These are phyloP conservation scores for Eurystomus gularis DNA, from an alignment of 2,113 vertebrate genomes.

Conservation along the genomic window DNA sequence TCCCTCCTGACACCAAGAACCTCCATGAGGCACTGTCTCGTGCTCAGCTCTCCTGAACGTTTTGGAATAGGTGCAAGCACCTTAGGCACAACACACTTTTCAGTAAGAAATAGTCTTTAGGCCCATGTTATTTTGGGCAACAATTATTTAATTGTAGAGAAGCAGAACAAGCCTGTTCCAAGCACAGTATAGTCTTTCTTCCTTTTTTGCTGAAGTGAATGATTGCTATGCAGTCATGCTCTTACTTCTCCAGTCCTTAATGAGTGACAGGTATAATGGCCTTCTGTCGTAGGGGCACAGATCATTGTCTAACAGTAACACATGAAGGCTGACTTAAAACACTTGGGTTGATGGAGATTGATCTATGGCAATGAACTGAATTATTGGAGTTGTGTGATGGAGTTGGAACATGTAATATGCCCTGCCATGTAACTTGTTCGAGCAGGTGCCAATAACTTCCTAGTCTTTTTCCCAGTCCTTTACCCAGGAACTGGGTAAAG, in stretches of 20 bases:
- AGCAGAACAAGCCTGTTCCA: not conserved
- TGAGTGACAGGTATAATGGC: not conserved
- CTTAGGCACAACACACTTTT: rapidly evolving
- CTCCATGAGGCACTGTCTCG: rapidly evolving
- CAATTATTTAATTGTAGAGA: not conserved
- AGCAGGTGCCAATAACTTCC: not conserved
- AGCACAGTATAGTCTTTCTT: not conserved
- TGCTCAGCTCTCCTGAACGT: not conserved
- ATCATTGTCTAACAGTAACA: not conserved
- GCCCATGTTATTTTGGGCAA: not conserved
- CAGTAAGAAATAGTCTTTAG: not conserved
- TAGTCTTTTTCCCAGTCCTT: not conserved
- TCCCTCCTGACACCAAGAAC: not conserved
- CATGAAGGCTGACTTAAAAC: not conserved
- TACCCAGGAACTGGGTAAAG: not conserved
- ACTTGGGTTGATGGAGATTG: not conserved
- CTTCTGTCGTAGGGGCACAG: not conserved
- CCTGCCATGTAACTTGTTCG: not conserved
- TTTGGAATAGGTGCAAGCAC: not conserved
- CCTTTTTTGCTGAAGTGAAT: not conserved
- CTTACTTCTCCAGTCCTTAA: not conserved
- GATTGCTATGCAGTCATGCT: not conserved
- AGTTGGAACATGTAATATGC: not conserved
- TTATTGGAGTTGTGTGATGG: not conserved
- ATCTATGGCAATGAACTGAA: not conserved